Conservation (phyloP, 2,113 vertebrate species). For the Passerina amoena region DNA sequence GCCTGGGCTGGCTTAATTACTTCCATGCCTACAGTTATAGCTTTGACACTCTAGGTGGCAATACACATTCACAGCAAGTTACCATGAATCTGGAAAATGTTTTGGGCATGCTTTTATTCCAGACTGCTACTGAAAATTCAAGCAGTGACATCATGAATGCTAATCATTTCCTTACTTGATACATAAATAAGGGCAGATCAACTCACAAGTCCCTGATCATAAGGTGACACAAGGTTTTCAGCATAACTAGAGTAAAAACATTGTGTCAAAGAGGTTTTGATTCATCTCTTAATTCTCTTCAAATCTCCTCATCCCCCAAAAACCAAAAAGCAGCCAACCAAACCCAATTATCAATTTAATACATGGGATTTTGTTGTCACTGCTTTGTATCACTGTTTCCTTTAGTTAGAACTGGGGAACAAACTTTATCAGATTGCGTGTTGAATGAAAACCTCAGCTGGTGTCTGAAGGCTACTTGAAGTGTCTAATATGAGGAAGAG, state of each 20-base stretch:
- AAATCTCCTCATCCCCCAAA: neutral
- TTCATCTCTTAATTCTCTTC: neutral
- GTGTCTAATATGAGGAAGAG: constrained; percentile 13
- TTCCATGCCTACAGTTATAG: neutral
- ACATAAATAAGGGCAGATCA: constrained; percentile 42
- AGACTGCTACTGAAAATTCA: neutral
- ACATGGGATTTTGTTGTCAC: constrained; percentile 26
- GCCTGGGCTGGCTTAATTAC: neutral
- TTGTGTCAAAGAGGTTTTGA: neutral
- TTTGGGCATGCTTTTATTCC: neutral
- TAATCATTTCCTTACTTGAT: constrained; percentile 74
- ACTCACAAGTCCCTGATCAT: constrained; percentile 59
- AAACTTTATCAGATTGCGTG: constrained; percentile 13
- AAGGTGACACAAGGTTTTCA: constrained; percentile 42
- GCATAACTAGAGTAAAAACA: neutral
- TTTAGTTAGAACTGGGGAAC: neutral
- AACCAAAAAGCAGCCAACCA: neutral
- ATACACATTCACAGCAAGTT: neutral
- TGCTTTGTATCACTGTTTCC: neutral
- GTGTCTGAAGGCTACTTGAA: constrained; percentile 41
- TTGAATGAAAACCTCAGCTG: constrained; percentile 50
- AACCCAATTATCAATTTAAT: neutral
- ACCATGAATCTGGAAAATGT: neutral
- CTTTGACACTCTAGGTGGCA: constrained; percentile 3
- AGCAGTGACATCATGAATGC: constrained; percentile 57